A percentile compares a stretch with the other conserved stretches of the same genome.
Conservation (phyloP, 2,888 invertebrate species). For the Ichneumon xanthorius region DNA sequence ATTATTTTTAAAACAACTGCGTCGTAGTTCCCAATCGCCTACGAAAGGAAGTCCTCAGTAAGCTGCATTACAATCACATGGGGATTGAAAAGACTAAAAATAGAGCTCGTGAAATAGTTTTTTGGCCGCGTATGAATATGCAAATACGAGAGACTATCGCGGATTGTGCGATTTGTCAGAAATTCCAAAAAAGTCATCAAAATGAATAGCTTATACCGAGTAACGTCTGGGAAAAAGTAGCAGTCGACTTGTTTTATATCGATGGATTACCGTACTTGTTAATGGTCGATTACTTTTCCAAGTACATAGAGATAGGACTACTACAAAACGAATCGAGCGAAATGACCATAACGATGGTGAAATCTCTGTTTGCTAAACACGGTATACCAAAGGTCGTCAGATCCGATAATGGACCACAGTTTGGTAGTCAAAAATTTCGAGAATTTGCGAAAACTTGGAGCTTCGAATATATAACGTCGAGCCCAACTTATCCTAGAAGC, state of each 20-base stretch:
- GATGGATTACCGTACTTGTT: constrained; percentile 43
- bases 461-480: constrained; percentile 61
- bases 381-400: constrained; percentile 57
- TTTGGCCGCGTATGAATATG: constrained; percentile 62
- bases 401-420: constrained; percentile 67
- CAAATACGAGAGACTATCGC: constrained; percentile 28
- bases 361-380: constrained; percentile 45
- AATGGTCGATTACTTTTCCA: constrained; percentile 59
- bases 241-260: constrained; percentile 49
- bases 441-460: constrained; percentile 58
- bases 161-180: constrained; percentile 61
- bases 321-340: constrained; percentile 26
- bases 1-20: too few species aligned
- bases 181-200: constrained; percentile 52
- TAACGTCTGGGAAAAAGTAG: constrained; percentile 51
- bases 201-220: constrained; percentile 45
- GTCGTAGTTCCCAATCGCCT: too few species aligned
- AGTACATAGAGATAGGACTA: constrained; percentile 47
- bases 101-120: constrained; percentile 58
- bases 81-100: constrained; percentile 61
- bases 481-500: neutral
- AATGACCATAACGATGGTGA: constrained; percentile 21
- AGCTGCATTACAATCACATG: constrained; percentile 65
- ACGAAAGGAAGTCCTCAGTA: too few species aligned
- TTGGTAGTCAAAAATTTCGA: constrained; percentile 49